Percentiles rank a stretch among this genome's conserved stretches.
phyloP scores from a whole-genome alignment of 2,888 invertebrate genomes.

The Caenorhabditis imperialis region DNA sequence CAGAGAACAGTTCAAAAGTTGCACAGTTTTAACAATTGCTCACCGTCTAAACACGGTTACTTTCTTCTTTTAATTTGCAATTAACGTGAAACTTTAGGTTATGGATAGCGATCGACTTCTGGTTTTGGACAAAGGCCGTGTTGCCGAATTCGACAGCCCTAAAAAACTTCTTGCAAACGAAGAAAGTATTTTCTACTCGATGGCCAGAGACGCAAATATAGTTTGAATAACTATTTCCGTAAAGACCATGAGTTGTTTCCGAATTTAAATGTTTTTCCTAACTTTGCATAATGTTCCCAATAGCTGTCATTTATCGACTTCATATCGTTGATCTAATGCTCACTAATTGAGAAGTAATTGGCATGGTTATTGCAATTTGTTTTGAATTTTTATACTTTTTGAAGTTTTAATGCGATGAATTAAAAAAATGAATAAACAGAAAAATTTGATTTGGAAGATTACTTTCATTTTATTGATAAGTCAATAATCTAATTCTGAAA shows the following conservation, averaged over 20 bases:
- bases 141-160: constrained; percentile 68
- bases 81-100: no score
- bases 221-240: no score
- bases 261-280: neutral
- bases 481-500: no score
- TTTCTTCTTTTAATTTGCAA: constrained; percentile 10
- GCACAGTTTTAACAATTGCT: constrained; percentile 82
- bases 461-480: no score
- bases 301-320: neutral
- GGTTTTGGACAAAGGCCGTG: constrained; percentile 64
- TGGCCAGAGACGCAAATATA: constrained; percentile 64
- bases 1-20: constrained; percentile 85
- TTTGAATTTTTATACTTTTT: no score
- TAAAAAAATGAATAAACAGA: no score
- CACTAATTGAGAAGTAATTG: no score
- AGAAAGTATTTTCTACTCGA: constrained; percentile 63
- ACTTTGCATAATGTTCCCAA: constrained; percentile 24
- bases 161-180: constrained; percentile 57
- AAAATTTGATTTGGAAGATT: no score
- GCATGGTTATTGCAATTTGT: no score
- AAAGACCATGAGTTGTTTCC: no score
- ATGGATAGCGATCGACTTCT: constrained; percentile 66
- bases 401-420: no score
- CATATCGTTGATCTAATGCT: no score
- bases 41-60: constrained; percentile 80